phyloP scores from a whole-genome alignment of 2,113 vertebrate species.

The Orycteropus afer region DNA sequence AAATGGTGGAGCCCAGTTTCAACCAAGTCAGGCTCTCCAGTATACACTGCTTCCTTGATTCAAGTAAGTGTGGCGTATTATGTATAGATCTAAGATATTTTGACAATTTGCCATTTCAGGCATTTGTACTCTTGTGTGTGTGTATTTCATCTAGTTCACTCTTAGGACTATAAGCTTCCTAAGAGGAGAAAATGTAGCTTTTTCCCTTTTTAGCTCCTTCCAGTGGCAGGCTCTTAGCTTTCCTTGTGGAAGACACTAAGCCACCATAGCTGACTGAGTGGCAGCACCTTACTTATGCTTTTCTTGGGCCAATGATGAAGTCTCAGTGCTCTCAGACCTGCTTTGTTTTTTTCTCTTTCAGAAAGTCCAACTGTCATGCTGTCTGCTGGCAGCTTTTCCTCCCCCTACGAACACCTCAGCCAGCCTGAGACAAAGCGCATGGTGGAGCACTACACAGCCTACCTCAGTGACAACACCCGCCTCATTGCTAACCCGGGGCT shows the following conservation, averaged over 20 bases:
- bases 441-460: slow-evolving; percentile 99
- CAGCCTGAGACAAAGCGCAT: slow-evolving; percentile 98
- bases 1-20: neutral
- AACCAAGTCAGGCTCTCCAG: neutral
- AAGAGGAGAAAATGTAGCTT: neutral
- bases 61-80: neutral
- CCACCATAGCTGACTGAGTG: neutral
- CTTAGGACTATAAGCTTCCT: slow-evolving; percentile 21
- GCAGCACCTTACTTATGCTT: neutral
- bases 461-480: slow-evolving; percentile 98
- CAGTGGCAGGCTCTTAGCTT: neutral
- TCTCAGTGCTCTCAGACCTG: neutral
- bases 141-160: neutral
- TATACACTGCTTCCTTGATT: accelerated
- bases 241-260: neutral
- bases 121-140: neutral
- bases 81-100: neutral
- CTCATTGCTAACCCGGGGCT: slow-evolving; percentile 98
- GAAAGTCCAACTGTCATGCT: slow-evolving; percentile 98
- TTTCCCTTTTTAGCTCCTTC: neutral
- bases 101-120: neutral
- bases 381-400: slow-evolving; percentile 97
- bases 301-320: neutral
- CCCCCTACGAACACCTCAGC: slow-evolving; percentile 98
- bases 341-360: slow-evolving; percentile 75